Evolutionary conservation across 2,113 vertebrate genomes (phyloP).

Genomic region (Cynoglossus semilaevis): DNA sequence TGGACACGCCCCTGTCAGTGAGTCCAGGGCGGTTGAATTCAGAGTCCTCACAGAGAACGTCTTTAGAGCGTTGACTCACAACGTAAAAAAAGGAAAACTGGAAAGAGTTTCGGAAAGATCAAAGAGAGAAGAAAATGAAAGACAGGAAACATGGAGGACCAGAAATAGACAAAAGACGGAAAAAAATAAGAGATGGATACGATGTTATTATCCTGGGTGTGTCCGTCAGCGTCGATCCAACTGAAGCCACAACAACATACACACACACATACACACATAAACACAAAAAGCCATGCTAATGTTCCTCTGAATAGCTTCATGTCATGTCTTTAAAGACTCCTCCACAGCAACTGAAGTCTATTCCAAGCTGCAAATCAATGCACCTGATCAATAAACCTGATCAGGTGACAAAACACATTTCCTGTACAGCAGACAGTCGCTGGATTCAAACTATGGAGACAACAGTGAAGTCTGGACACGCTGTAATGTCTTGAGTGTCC

Average conservation of each 20-base stretch:
- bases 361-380: no score
- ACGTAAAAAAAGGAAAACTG: not conserved
- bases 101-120: not conserved
- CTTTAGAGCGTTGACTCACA: no score
- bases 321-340: no score
- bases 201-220: conserved; percentile 46
- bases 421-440: no score
- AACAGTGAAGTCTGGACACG: no score
- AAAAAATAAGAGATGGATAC: not conserved
- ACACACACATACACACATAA: not conserved
- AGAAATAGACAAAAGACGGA: conserved; percentile 14
- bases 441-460: no score
- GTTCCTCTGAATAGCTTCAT: no score
- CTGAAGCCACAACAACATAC: conserved; percentile 29
- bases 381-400: no score
- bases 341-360: no score
- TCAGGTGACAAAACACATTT: no score
- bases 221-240: conserved; percentile 22
- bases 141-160: not conserved
- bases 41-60: not conserved
- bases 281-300: not conserved
- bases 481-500: no score
- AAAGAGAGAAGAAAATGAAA: not conserved
- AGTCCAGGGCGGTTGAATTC: not conserved
- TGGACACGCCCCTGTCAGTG: not conserved